Evolutionary conservation across 2,113 vertebrate genomes (phyloP), one percentile per base, ranked within the genome.

Genomic region (Hippocampus abdominalis): DNA sequence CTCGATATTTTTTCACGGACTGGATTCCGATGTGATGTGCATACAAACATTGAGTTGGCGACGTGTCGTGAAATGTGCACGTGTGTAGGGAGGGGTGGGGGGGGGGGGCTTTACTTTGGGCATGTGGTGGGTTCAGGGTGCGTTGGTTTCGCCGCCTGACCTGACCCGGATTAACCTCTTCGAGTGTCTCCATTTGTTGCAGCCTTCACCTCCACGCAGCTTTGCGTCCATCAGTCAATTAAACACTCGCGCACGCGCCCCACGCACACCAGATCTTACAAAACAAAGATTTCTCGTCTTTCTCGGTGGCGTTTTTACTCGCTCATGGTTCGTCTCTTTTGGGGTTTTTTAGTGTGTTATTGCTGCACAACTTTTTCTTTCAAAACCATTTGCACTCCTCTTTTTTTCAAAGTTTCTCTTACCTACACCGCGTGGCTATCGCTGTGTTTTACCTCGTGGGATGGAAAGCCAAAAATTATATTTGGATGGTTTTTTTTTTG

Each of bases 171-270:
- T 91, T 88, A 90, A 86, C 84, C 86, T 64, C 63, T 84, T 48
- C 89, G 89, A 89, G 87, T 88, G 91, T 89, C 87, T 91, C 86
- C 88, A 91, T 92, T 91, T 92, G 91, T 91, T 91, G 89, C 84
- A 49, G 82, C 89, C 79, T 85, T 91, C 89, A 89, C 85, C 90
- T 91, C 86, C 87, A 87, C 88, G 74, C 86, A 82, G 86, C 82
- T 82, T 32, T 60, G 82, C 76, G 92, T 92, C 91, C 88, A 90
- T 92, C 92, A 92, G 91, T 91, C 91, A 92, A 93, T 92, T 92
- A 93, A 90, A 90, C 89, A 90, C 86, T 59, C 87, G 75, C 83
- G 88, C 88, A 8, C 62, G 15, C 40, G 87, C 88, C 7, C 39
- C 62, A 2, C 39, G 1, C 62, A 42, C 39, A 63, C 20, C 10